These are phyloP conservation scores for Ceratina australensis DNA, from an alignment of 1,140 invertebrate species.

Conservation along the genomic window DNA sequence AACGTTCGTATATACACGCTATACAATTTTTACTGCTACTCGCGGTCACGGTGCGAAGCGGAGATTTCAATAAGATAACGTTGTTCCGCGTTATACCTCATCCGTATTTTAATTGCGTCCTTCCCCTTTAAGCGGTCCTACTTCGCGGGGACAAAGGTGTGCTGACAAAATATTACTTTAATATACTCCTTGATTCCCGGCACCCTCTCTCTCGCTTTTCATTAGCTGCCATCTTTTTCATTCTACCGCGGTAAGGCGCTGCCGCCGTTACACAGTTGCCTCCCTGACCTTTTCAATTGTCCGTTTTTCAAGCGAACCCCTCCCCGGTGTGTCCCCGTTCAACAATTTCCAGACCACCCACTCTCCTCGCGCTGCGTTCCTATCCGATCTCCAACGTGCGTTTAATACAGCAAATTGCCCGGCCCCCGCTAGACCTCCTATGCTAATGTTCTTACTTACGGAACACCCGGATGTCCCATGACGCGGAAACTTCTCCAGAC, in stretches of 20 bases:
- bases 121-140: not conserved
- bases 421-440: constrained; percentile 57
- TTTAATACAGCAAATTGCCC: constrained; percentile 71
- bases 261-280: not conserved
- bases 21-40: too few relatives aligned
- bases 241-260: not conserved
- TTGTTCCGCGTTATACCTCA: not conserved
- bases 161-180: constrained; percentile 25
- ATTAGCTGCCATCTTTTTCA: constrained; percentile 14
- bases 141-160: not conserved
- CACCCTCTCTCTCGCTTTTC: not conserved
- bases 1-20: too few relatives aligned
- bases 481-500: constrained; percentile 66
- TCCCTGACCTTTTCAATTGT: not conserved
- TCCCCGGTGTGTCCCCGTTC: not conserved
- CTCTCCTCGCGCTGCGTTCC: not conserved
- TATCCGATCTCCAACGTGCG: constrained; percentile 35
- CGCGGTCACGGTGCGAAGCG: too few relatives aligned
- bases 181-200: not conserved
- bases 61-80: not conserved
- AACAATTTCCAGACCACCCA: not conserved
- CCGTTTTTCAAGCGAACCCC: not conserved
- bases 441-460: constrained; percentile 67
- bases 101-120: not conserved
- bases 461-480: constrained; percentile 57